Evolutionary conservation across 2,888 invertebrate species (phyloP), one percentile per base, ranked within the genome.

Genomic region (Flexamia atlantica): DNA sequence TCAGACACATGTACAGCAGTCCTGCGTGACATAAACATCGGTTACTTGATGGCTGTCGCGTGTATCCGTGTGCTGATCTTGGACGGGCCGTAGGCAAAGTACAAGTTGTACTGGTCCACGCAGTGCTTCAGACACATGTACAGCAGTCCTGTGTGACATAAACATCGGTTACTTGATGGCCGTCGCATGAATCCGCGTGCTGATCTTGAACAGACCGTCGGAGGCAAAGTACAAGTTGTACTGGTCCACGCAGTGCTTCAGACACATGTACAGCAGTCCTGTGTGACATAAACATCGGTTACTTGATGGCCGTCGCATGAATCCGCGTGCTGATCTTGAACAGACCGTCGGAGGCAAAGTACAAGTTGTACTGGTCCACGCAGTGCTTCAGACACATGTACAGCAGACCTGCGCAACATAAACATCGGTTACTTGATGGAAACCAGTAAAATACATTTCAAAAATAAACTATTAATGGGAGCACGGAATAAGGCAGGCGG

Each of bases 161-260:
- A 96, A 92, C 84, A 97, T 93, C 32, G 97, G 95, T 90, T 96
- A 94, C 88, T 95, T 94, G 64, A 97, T 96, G 9, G 97, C 97
- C n/a, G 96, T 95, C 10, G 95, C 93, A 90, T 98, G 97, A 85
- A 98, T 97, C 83, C 95, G 94, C 28, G 95, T 95, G 88, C 95
- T 96, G 93, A 98, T 97, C 88, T 96, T 95, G 42, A 93, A 93
- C 0, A 98, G 97, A 30, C 96, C 96, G 89, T n/a, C n/a, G n/a
- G 98, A 99, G 0, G 97, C 98, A 90, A 98, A 98, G 90, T 96
- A 98, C 86, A 99, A 93, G 91, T 99, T 99, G 89, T 99, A 97
- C 86, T 98, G 95, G 91, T 99, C 98, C 14, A 98, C 98, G 86
- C 96, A 93, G 90, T 98, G 98, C 90, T 99, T 99, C 68, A 98